These are phyloP conservation scores for Barypeithes pellucidus DNA, from an alignment of 2,888 invertebrate species.

Conservation along the genomic window DNA sequence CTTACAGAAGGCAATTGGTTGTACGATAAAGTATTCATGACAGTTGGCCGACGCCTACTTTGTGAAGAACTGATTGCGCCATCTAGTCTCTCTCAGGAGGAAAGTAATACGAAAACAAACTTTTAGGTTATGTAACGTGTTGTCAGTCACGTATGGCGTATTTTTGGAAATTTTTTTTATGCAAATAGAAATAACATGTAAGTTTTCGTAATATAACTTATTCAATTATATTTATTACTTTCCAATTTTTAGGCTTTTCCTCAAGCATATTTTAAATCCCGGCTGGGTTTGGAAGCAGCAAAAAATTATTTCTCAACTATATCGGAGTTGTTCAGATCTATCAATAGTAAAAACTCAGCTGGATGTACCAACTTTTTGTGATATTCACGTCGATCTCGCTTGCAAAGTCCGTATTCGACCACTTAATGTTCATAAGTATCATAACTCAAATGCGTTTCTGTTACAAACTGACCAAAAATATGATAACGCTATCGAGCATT, in stretches of 20 bases:
- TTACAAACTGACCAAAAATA: conserved; percentile 57
- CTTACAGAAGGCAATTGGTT: no score
- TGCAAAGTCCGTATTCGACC: conserved; percentile 63
- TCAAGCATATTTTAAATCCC: conserved; percentile 30
- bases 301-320: conserved; percentile 4
- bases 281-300: conserved; percentile 9
- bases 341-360: conserved; percentile 56
- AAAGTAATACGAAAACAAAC: conserved; percentile 16
- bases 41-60: no score
- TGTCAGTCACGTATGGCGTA: conserved; percentile 24
- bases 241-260: conserved; percentile 26
- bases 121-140: conserved; percentile 31
- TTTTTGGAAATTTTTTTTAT: not conserved
- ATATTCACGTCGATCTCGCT: conserved; percentile 62
- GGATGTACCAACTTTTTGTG: conserved; percentile 63
- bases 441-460: conserved; percentile 62
- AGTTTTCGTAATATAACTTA: not conserved
- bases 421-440: conserved; percentile 64
- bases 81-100: not conserved
- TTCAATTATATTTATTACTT: not conserved
- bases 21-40: no score
- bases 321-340: conserved; percentile 47
- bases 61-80: not conserved
- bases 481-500: conserved; percentile 55
- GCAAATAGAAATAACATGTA: conserved; percentile 1